Base-by-base conservation (phyloP, 2,888 invertebrate species). In the Diloba caeruleocephala region DNA sequence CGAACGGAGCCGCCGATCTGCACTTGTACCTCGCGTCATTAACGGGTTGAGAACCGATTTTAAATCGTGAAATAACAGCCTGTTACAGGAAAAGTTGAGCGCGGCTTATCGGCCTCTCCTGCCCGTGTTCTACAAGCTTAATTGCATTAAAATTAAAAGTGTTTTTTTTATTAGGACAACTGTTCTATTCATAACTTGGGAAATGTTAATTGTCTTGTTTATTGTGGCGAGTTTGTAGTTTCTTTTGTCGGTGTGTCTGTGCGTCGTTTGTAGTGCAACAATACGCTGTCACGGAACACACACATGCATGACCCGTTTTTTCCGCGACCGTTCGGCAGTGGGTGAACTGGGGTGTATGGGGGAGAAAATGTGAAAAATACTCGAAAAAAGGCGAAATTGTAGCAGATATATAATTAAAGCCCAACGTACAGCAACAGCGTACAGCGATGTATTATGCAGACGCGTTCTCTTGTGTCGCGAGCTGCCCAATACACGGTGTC, bases 331-430 rank as follows among this genome's bases (percentile, higher is more conserved):
- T 85, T 87, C 87, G 87, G 84, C 85, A 82, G 84, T 78, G 85
- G 85, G 82, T 78, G 84, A 74, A 78, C 45, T 41, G 80, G 87
- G 81, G 83, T 81, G 84, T 82, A 68, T 71, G 74, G 88, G 87
- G 83, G 85, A 81, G 79, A 87, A 92, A 92, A 92, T 92, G 93
- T 93, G 93, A 93, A 93, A 93, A 94, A 94, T 93, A 93, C 93
- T 92, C 93, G 91, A 93, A 94, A 94, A 94, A 94, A 93, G 91
- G 89, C 89, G 88, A 92, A 93, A 92, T 92, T 92, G 93, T 92
- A 92, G 92, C 93, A 93, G 92, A 93, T 93, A 93, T 93, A 93
- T 92, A 93, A 93, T 93, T 93, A 93, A 93, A 92, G 92, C 83
- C 89, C 86, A 79, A 83, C 88, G 89, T 92, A 91, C 90, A 90